These are phyloP conservation scores for Scytalopus superciliaris DNA, from an alignment of 2,113 vertebrate genomes.

Conservation along the genomic window DNA sequence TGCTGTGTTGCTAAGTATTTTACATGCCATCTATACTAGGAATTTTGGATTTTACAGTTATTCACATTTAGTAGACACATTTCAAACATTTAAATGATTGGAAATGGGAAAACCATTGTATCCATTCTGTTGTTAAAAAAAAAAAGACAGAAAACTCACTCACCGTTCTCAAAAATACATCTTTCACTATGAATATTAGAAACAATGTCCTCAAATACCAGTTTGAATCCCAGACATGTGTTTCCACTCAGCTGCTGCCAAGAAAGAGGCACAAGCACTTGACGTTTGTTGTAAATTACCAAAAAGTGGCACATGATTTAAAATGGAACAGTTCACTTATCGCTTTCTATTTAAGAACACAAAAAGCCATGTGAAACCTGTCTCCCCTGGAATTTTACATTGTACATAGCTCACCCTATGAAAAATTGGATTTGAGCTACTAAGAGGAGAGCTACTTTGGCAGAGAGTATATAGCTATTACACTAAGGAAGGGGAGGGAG, in stretches of 20 bases:
- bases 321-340: neutral
- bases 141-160: neutral
- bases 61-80: neutral
- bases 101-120: neutral
- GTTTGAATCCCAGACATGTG: neutral
- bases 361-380: neutral
- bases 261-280: neutral
- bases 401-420: neutral
- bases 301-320: neutral
- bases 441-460: neutral
- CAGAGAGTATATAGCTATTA: neutral
- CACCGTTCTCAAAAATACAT: neutral
- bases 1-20: neutral
- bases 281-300: neutral
- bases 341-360: neutral
- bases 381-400: neutral
- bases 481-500: neutral
- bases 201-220: neutral
- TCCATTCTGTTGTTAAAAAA: neutral
- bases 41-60: neutral
- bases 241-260: constrained; percentile 8
- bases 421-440: neutral
- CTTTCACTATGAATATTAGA: neutral
- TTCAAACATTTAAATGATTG: neutral
- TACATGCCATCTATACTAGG: neutral